These are phyloP conservation scores for Sylvietta virens DNA, from an alignment of 2,113 vertebrate species.

Conservation along the genomic window DNA sequence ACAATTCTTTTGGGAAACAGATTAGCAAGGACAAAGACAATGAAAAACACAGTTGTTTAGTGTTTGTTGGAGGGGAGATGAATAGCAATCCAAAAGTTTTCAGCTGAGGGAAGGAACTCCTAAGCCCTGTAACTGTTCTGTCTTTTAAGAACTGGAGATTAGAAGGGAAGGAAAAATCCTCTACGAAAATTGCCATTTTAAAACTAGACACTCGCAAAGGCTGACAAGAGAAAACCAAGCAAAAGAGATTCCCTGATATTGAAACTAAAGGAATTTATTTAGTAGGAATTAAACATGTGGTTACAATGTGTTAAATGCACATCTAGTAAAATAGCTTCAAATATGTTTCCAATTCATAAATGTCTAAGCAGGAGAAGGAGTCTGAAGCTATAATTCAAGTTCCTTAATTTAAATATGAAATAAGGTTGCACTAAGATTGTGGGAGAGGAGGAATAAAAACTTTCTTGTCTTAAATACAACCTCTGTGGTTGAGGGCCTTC, in stretches of 20 bases:
- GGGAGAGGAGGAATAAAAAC: neutral
- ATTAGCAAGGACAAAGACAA: neutral
- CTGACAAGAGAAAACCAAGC: neutral
- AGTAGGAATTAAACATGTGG: neutral
- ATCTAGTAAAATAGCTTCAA: neutral
- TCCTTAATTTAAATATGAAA: neutral
- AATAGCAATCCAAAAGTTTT: neutral
- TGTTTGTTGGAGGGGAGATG: neutral
- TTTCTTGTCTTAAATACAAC: neutral
- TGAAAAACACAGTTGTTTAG: neutral
- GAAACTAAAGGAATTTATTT: neutral
- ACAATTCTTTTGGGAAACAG: neutral
- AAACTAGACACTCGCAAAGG: constrained; percentile 18
- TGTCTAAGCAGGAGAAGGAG: neutral
- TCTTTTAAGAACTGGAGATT: neutral
- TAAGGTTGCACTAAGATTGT: neutral
- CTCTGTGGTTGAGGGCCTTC: neutral
- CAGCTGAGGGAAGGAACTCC: neutral
- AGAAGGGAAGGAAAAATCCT: neutral
- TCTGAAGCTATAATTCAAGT: neutral
- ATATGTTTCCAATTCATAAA: neutral
- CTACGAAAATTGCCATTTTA: neutral
- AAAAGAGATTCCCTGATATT: neutral
- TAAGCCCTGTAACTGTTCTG: neutral
- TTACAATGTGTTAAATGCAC: neutral